These are phyloP conservation scores for Galaxea fascicularis DNA, from an alignment of 92 coral and sea anemone species.

Conservation along the genomic window DNA sequence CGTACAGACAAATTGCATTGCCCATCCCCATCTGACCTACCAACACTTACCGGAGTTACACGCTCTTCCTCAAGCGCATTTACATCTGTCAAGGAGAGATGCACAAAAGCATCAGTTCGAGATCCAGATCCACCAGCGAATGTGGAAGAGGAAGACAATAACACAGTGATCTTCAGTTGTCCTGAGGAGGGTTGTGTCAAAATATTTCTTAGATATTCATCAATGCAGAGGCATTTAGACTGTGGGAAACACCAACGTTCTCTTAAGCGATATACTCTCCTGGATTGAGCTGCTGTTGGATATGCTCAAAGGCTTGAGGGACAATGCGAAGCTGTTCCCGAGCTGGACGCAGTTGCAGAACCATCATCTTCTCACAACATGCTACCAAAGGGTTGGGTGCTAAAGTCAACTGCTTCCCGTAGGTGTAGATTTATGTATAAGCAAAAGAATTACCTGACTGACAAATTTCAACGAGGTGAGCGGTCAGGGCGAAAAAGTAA, in stretches of 20 bases:
- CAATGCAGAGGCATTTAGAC: too few species aligned
- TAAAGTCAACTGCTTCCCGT: too few species aligned
- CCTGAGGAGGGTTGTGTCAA: constrained; percentile 72
- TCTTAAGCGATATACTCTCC: constrained; percentile 55
- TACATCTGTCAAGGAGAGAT: constrained; percentile 20
- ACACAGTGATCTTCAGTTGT: constrained; percentile 40
- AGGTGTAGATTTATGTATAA: constrained; percentile 49
- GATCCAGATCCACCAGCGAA: constrained; percentile 43
- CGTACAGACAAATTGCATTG: constrained; percentile 33
- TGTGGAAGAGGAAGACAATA: constrained; percentile 41
- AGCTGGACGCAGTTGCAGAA: constrained; percentile 37
- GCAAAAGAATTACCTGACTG: constrained; percentile 59
- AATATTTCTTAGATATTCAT: too few species aligned
- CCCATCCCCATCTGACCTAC: too few species aligned
- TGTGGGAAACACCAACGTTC: constrained; percentile 61
- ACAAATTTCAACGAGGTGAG: constrained; percentile 58
- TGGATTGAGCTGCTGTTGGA: constrained; percentile 58
- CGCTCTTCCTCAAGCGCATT: too few species aligned
- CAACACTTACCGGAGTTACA: too few species aligned
- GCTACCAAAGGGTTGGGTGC: constrained; percentile 63
- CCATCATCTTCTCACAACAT: constrained; percentile 41
- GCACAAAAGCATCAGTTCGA: too few species aligned
- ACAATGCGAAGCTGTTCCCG: too few species aligned
- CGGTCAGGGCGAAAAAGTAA: constrained; percentile 56
- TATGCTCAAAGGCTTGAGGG: constrained; percentile 61